A percentile compares a stretch with the other conserved stretches of the same genome.
phyloP scores from a whole-genome alignment of 2,797 vertebrate genomes.

The Lindbergichthys nudifrons region DNA sequence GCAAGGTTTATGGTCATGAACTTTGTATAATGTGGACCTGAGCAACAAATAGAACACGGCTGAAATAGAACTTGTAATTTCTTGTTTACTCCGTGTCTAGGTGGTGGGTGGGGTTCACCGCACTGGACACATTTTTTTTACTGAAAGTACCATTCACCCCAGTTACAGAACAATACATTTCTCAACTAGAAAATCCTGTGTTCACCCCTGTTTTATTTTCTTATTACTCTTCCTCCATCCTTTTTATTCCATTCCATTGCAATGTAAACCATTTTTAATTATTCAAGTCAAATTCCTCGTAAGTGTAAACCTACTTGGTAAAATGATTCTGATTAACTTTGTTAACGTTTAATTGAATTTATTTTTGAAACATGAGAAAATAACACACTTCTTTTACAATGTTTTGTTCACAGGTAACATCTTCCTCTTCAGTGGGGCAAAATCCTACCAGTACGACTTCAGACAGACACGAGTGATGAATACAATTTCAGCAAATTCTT shows the following conservation, averaged over 20 bases:
- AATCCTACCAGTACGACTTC: conserved; percentile 74
- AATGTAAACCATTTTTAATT: too few species aligned
- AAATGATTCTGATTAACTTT: not conserved
- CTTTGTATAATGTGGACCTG: conserved; percentile 20
- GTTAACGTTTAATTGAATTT: conserved; percentile 7
- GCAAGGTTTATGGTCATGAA: conserved; percentile 18
- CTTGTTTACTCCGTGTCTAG: conserved; percentile 41
- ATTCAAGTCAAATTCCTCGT: too few species aligned
- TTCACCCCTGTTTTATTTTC: not conserved
- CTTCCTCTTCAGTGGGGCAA: conserved; percentile 73
- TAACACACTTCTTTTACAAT: conserved; percentile 9
- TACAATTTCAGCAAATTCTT: conserved; percentile 63
- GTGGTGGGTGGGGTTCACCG: conserved; percentile 49
- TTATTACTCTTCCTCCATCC: too few species aligned
- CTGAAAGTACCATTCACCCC: conserved; percentile 10
- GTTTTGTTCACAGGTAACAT: conserved; percentile 66
- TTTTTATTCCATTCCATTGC: too few species aligned
- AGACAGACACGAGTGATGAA: conserved; percentile 61
- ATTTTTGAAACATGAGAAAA: not conserved
- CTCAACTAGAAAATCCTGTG: conserved; percentile 11
- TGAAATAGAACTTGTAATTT: conserved; percentile 60
- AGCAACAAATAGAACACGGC: conserved; percentile 33
- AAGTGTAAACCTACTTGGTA: too few species aligned
- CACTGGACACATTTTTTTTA: conserved; percentile 31
- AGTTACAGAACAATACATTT: conserved; percentile 29